Base-by-base conservation (phyloP, 2,888 invertebrate species). In the Orthosia incerta region DNA sequence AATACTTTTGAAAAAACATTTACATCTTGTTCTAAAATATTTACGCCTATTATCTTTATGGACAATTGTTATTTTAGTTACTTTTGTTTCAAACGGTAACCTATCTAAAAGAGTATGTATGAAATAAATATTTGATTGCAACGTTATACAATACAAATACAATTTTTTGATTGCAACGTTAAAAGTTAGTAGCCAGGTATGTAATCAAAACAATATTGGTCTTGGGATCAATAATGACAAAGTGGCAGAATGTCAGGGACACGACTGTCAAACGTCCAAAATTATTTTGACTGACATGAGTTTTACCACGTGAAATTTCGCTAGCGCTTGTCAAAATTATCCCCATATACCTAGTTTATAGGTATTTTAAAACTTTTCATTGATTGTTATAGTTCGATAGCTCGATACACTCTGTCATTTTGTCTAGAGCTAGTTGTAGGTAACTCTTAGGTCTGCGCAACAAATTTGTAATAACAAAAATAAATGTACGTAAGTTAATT, bases 141-240 rank as follows among this genome's bases (percentile, higher is more conserved):
- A n/a, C n/a, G n/a, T n/a, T n/a, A n/a, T n/a, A n/a, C n/a, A n/a
- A n/a, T n/a, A n/a, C n/a, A n/a, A n/a, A n/a, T n/a, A n/a, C n/a
- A n/a, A n/a, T n/a, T n/a, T n/a, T n/a, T n/a, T n/a, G n/a, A 23
- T 31, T 5, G 12, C 18, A 39, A 59, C 4, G 39, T 31, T 12
- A n/a, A 16, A 56, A 15, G 15, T 23, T 15, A 56, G 23, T 51
- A 51, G 31, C 1, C 31, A 16, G 15, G 3, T 18, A 15, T 3
- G 4, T 60, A 23, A 62, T 39, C 2, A 63, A 63, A n/a, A 63
- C 5, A 51, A 68, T 57, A 64, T 23, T 23, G 23, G 23, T 57
- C 23, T 56, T 56, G 23, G 23, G 11, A 65, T 45, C 18, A 53
- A 39, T 20, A 31, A 31, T 31, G 5, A 31, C 31, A 31, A 31